Evolutionary conservation across 2,888 invertebrate genomes (phyloP).

Genomic region (Calliopum simillimum): DNA sequence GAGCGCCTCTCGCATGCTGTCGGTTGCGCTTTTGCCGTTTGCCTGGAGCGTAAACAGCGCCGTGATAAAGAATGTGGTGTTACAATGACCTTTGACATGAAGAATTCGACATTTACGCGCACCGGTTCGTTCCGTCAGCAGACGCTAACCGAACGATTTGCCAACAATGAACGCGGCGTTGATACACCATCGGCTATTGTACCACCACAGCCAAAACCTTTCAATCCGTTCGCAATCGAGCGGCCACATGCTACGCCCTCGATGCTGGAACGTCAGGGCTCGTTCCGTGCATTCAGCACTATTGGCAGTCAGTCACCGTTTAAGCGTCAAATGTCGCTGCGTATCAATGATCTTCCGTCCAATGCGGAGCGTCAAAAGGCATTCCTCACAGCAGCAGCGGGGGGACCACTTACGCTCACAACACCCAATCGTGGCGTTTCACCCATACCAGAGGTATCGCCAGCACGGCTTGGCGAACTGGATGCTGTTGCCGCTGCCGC

Average conservation of each 20-base stretch:
- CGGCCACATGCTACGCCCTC: conserved; percentile 95
- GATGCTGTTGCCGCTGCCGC: conserved; percentile 41
- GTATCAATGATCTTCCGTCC: conserved; percentile 95
- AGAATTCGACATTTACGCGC: conserved; percentile 91
- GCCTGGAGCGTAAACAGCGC: conserved; percentile 96
- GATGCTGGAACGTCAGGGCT: conserved; percentile 94
- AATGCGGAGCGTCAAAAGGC: conserved; percentile 84
- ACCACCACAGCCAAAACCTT: conserved; percentile 72
- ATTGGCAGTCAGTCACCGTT: conserved; percentile 86
- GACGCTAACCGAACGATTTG: conserved; percentile 81
- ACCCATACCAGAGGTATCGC: conserved; percentile 82
- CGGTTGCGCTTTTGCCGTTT: conserved; percentile 98
- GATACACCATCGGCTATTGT: conserved; percentile 65
- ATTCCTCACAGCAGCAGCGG: conserved; percentile 63
- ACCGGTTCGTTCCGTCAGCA: conserved; percentile 92
- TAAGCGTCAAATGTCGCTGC: conserved; percentile 95
- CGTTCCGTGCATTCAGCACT: conserved; percentile 90
- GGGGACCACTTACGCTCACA: conserved; percentile 51
- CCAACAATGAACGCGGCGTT: conserved; percentile 68
- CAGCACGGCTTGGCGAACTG: conserved; percentile 64
- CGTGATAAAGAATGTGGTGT: conserved; percentile 96
- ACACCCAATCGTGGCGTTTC: conserved; percentile 72
- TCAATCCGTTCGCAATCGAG: conserved; percentile 94
- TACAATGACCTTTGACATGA: conserved; percentile 91
- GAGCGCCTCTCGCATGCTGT: conserved; percentile 99